Evolutionary conservation across 2,797 vertebrate species (phyloP), one percentile per base, ranked within the genome.

Genomic region (Pantherophis alleghaniensis): DNA sequence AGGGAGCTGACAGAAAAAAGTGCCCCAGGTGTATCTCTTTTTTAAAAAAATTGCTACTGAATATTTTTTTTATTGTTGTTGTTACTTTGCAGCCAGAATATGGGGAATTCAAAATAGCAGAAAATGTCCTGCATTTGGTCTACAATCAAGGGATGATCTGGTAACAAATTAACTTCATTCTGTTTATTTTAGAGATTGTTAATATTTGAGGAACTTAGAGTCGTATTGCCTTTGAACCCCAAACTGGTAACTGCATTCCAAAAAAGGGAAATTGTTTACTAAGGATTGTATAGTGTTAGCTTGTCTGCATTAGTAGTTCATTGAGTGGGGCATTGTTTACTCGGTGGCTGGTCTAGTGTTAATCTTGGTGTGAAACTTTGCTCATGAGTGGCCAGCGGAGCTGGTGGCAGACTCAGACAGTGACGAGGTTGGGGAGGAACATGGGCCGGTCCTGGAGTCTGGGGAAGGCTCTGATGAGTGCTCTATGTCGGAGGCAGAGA

Each of bases 111-210:
- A 99, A 99, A 98, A 99, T 99, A 94, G 99, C 99, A 6, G 99
- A 99, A 97, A 99, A 99, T 7, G 99, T 99, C 69, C 95, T 99
- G 26, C 99, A 99, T 95, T 97, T 99, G 93, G 99, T 99, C 96
- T 99, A 99, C 96, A 99, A 99, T 97, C 99, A 99, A 97, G 99
- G 99, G 90, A 99, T 99, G 99, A 99, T 99, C 96, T 99, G 99
- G 99, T 99, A 97, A 83, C 99, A 97, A 11, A 0, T n/a, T 83
- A 83, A 79, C 20, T 83, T 83, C 1, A 24, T 47, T 22, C 37
- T 42, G 74, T 74, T 69, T 55, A 14, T 5, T 3, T 32, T 24
- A 13, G 10, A 55, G 55, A 11, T 57, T 0, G 55, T 37, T 88
- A 20, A 32, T 32, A 4, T 56, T 59, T 32, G 2, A 88, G 1